Evolutionary conservation across 2,797 vertebrate species (phyloP), one percentile per base, ranked within the genome.

Genomic region (Microctenopoma stevenorrisi): DNA sequence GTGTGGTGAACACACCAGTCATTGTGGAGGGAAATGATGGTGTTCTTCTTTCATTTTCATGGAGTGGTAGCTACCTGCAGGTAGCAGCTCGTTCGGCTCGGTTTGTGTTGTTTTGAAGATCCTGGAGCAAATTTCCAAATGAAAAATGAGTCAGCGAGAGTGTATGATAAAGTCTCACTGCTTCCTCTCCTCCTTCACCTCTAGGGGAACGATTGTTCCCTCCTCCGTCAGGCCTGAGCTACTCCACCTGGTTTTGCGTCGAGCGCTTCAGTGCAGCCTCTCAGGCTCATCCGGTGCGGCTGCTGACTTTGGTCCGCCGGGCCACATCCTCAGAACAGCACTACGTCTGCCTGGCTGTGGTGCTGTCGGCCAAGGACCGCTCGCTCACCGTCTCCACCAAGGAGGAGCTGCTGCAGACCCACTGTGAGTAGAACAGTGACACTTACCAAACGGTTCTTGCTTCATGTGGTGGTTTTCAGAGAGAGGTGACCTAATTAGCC

Each of bases 241-340:
- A 96, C 90, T 97, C 97, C 18, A 95, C 94, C 57, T 99, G 98
- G 97, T 98, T 99, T 92, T 99, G 97, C 0, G 96, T 99, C 58
- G 97, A 99, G 86, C 97, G 92, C 40, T 98, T 98, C 85, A 97
- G 96, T 70, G 61, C 88, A 0, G 68, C 95, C n/a, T 94, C 96
- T 3, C 95, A 95, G 76, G 94, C 93, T 70, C 98, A 99, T 79
- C 96, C 96, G 0, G 95, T 98, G 79, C 94, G 97, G 1, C 94
- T 99, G 52, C 93, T 99, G 47, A 99, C 96, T 0, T 43, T 98
- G 5, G 96, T 98, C 25, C 94, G 98, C 0, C 91, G 97, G 28
- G 96, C 97, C 3, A 96, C 93, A 48, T 96, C 97, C 12, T 98
- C 98, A 0, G 97, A 99, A 90, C 98, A 98, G 86, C 98, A 99